Percentiles rank a stretch among this genome's conserved stretches.
These are phyloP conservation scores for Myrmecobius fasciatus DNA, from an alignment of 2,113 vertebrate species.

Conservation along the genomic window DNA sequence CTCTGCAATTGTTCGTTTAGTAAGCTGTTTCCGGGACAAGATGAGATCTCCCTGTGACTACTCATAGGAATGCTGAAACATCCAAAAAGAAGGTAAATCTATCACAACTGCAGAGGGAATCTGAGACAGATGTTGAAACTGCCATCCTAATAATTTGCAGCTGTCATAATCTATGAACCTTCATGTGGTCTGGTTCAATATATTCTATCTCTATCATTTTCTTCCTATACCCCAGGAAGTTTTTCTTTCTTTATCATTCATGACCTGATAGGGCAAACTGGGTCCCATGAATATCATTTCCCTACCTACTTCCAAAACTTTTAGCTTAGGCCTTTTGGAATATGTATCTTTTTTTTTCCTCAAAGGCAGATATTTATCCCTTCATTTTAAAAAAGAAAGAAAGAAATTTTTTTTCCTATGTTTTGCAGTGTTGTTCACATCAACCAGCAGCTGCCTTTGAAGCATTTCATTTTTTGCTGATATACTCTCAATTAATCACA, in stretches of 20 bases:
- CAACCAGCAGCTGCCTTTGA: background rate
- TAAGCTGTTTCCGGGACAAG: background rate
- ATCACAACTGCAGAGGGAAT: background rate
- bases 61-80: background rate
- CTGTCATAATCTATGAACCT: background rate
- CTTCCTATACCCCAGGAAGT: background rate
- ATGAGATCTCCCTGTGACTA: background rate
- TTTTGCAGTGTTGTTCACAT: background rate
- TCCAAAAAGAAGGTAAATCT: background rate
- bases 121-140: background rate
- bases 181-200: background rate
- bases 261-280: background rate
- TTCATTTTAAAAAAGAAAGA: background rate
- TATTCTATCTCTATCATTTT: background rate
- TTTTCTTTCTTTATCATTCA: background rate
- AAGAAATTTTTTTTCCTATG: background rate
- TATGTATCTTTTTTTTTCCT: background rate
- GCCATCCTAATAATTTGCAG: background rate
- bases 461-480: background rate
- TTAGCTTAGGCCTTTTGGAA: background rate
- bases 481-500: background rate
- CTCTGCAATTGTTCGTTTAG: background rate
- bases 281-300: background rate
- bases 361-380: background rate
- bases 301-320: background rate